Conservation (phyloP, 2,113 vertebrate species). For the Ailuropoda melanoleuca region DNA sequence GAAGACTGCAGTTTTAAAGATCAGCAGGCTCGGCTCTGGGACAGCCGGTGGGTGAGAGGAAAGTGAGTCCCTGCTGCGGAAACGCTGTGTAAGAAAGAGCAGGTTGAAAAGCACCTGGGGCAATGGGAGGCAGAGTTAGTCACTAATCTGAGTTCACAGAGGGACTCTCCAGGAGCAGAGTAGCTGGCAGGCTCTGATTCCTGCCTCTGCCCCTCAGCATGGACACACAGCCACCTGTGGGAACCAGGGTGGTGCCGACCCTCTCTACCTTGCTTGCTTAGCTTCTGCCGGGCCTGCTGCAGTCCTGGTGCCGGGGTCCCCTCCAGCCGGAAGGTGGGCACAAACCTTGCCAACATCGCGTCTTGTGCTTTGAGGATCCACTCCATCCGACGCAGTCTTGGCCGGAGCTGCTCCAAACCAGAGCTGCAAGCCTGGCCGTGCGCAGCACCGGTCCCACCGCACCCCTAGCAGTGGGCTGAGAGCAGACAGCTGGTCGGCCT, state of each 20-base stretch:
- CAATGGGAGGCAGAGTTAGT: background rate
- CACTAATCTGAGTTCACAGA: background rate
- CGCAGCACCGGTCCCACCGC: accelerated
- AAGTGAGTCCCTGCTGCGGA: background rate
- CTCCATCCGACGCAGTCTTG: background rate
- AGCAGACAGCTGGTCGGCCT: background rate
- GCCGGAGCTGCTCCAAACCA: background rate
- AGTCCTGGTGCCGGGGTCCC: background rate
- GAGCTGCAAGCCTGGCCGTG: background rate
- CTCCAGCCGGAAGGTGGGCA: background rate
- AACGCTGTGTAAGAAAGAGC: background rate
- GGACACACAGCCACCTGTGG: background rate
- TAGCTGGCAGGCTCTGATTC: too few relatives aligned
- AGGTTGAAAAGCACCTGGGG: background rate
- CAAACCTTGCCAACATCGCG: background rate
- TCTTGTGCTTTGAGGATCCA: background rate
- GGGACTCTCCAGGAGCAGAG: background rate
- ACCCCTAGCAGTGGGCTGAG: background rate
- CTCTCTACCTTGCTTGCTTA: background rate
- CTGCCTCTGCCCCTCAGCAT: background rate
- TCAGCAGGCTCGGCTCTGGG: background rate
- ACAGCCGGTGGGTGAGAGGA: background rate
- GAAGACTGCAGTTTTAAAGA: background rate
- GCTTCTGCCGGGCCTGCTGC: background rate
- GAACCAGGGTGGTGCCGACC: background rate